These are phyloP conservation scores for Drosophila busckii DNA, from an alignment of 1,140 invertebrate species.

Conservation along the genomic window DNA sequence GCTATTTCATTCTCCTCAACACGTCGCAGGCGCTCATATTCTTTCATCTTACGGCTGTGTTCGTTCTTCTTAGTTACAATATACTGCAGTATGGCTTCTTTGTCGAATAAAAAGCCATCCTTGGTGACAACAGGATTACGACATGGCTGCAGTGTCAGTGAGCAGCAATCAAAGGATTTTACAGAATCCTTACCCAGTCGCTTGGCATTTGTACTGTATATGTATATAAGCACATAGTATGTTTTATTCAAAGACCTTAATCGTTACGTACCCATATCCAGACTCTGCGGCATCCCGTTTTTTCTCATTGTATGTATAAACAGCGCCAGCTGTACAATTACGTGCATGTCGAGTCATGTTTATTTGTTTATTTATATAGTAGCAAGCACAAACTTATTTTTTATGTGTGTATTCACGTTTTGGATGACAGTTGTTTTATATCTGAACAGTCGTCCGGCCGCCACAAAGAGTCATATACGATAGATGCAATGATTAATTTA, in stretches of 20 bases:
- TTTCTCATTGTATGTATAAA: conserved; percentile 99
- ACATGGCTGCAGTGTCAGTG: conserved; percentile 94
- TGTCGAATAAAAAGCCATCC: conserved; percentile 97
- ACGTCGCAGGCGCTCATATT: conserved; percentile 94
- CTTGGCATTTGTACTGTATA: conserved; percentile 87
- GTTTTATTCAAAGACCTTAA: no score
- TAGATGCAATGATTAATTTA: no score
- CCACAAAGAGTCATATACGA: no score
- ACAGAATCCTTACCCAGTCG: conserved; percentile 95
- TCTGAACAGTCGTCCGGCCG: no score
- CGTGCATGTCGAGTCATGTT: conserved; percentile 95
- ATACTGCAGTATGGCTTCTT: conserved; percentile 97
- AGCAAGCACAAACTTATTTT: no score
- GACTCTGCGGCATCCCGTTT: conserved; percentile 96
- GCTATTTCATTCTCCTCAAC: conserved; percentile 83
- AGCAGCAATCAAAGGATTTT: conserved; percentile 99
- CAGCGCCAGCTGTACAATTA: conserved; percentile 98
- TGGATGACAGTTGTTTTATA: no score
- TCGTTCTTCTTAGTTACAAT: conserved; percentile 97
- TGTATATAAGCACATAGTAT: no score
- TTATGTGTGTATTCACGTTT: no score
- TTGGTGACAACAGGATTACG: conserved; percentile 80
- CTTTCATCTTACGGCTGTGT: conserved; percentile 92
- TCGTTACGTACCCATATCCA: no score
- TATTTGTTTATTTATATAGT: neutral